These are phyloP conservation scores for Agapetus fuscipes DNA, from an alignment of 2,888 invertebrate genomes.

Conservation along the genomic window DNA sequence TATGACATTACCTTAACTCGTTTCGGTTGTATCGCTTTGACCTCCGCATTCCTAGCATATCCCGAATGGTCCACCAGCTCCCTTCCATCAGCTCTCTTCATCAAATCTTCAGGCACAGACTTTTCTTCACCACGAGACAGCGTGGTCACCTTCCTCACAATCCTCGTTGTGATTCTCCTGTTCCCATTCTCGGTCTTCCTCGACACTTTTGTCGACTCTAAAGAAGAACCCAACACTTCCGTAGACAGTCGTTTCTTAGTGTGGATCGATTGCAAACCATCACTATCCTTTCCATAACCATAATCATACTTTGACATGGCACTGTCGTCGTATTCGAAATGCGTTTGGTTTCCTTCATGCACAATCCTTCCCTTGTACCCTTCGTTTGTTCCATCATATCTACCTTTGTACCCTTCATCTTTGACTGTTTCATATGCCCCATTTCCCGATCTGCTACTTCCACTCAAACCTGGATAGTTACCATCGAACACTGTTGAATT, in stretches of 20 bases:
- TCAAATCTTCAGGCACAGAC: slow-evolving; percentile 58
- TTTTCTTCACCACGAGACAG: slow-evolving; percentile 79
- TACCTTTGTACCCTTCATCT: slow-evolving; percentile 36
- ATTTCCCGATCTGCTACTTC: slow-evolving; percentile 37
- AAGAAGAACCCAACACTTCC: slow-evolving; percentile 74
- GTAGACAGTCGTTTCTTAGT: slow-evolving; percentile 76
- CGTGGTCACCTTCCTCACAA: slow-evolving; percentile 82
- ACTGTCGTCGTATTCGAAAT: slow-evolving; percentile 37
- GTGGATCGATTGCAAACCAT: slow-evolving; percentile 65
- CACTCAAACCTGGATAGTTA: slow-evolving; percentile 33
- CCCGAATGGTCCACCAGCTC: slow-evolving; percentile 48
- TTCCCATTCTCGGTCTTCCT: slow-evolving; percentile 69
- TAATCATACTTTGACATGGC: slow-evolving; percentile 33
- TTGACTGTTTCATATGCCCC: slow-evolving; percentile 29
- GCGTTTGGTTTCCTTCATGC: slow-evolving; percentile 43
- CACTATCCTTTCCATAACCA: slow-evolving; percentile 37
- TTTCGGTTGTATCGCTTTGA: slow-evolving; percentile 54
- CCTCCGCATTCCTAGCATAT: slow-evolving; percentile 48
- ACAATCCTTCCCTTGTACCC: slow-evolving; percentile 40
- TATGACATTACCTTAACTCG: slow-evolving; percentile 63
- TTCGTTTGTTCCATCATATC: slow-evolving; percentile 27
- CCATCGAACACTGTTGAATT: slow-evolving; percentile 43
- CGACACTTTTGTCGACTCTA: slow-evolving; percentile 76
- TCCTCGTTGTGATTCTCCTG: slow-evolving; percentile 75
- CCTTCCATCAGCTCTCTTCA: slow-evolving; percentile 45